phyloP scores from a whole-genome alignment of 2,888 invertebrate species.

The Cyclophora albipunctata region DNA sequence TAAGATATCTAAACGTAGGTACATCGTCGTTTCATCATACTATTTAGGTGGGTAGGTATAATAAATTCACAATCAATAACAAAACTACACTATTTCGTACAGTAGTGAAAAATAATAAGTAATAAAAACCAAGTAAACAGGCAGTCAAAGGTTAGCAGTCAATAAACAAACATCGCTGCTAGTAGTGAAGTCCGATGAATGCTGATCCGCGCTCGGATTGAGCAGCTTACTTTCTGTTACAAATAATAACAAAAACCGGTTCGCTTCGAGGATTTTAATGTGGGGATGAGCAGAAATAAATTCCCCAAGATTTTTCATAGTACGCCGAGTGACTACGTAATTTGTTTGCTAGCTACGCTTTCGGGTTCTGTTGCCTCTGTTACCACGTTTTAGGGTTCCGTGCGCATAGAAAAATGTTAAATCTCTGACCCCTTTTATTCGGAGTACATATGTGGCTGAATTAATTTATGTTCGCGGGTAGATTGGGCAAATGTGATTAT shows the following conservation, averaged over 20 bases:
- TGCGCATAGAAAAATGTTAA: neutral
- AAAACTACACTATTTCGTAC: too few species aligned
- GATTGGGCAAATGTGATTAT: conserved; percentile 15
- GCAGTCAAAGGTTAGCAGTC: too few species aligned
- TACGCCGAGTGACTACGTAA: conserved; percentile 51
- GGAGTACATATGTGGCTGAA: conserved; percentile 9
- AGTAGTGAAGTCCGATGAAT: too few species aligned
- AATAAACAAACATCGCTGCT: too few species aligned
- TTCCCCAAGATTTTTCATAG: conserved; percentile 57
- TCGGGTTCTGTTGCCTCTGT: conserved; percentile 19
- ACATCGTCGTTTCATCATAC: too few species aligned
- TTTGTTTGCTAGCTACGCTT: conserved; percentile 37
- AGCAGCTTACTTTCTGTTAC: conserved; percentile 19
- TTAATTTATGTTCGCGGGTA: conserved; percentile 17
- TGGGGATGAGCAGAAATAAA: conserved; percentile 50
- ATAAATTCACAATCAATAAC: too few species aligned
- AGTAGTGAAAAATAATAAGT: too few species aligned
- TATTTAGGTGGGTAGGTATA: too few species aligned
- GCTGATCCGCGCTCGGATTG: too few species aligned
- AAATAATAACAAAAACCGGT: conserved; percentile 46
- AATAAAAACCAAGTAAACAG: too few species aligned
- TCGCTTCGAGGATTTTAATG: conserved; percentile 39
- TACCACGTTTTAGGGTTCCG: conserved; percentile 7
- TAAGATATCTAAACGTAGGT: too few species aligned
- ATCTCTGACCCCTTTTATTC: conserved; percentile 1